These are phyloP conservation scores for Enteromius unitaeniatus DNA, from an alignment of 2,797 vertebrate species.

Conservation along the genomic window DNA sequence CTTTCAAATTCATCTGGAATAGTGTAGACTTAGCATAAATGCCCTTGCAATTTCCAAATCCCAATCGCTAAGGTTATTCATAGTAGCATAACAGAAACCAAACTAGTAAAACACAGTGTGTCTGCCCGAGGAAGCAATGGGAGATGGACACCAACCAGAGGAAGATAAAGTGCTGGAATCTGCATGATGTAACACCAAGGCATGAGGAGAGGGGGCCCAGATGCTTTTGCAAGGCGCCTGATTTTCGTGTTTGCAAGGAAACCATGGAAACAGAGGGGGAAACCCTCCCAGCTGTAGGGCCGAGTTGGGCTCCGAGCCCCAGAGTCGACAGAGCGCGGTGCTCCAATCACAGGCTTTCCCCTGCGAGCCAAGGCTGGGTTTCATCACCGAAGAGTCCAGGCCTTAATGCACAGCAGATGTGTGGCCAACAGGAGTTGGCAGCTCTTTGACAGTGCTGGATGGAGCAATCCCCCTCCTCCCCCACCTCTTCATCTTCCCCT, in stretches of 20 bases:
- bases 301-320: conserved; percentile 52
- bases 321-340: conserved; percentile 56
- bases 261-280: conserved; percentile 76
- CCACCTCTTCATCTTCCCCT: conserved; percentile 34
- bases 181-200: conserved; percentile 58
- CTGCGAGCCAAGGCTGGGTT: conserved; percentile 72
- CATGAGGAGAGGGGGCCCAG: conserved; percentile 51
- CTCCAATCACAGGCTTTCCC: conserved; percentile 68
- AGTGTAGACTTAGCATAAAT: background rate
- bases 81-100: conserved; percentile 27
- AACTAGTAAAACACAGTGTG: conserved; percentile 23
- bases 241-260: conserved; percentile 73
- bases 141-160: conserved; percentile 50
- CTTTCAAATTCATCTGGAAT: background rate
- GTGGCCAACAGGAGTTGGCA: conserved; percentile 67
- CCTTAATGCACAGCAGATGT: conserved; percentile 80
- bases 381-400: conserved; percentile 75
- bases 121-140: conserved; percentile 22
- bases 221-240: conserved; percentile 61
- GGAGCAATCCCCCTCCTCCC: conserved; percentile 59
- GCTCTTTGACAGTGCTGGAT: conserved; percentile 62
- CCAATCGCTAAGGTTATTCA: background rate
- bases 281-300: conserved; percentile 81
- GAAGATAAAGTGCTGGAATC: conserved; percentile 51
- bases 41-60: background rate